phyloP scores from a whole-genome alignment of 2,113 vertebrate genomes.

The Fulmarus glacialis region DNA sequence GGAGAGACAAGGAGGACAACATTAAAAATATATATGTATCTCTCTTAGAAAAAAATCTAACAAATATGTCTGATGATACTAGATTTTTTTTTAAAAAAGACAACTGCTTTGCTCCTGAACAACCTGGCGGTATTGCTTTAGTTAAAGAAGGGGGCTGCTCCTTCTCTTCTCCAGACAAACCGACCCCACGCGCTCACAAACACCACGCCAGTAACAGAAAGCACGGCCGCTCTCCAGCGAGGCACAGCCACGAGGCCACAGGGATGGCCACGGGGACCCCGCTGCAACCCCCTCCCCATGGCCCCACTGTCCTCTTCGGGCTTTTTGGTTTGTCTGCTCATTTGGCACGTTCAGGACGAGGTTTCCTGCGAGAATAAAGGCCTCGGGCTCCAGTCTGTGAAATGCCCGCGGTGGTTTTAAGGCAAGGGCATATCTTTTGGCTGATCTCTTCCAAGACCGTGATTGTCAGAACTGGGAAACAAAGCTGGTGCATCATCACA shows the following conservation, averaged over 20 bases:
- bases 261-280: neutral
- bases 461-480: slow-evolving; percentile 17
- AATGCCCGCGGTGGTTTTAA: neutral
- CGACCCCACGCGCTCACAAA: neutral
- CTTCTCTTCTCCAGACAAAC: neutral
- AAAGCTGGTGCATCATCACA: neutral
- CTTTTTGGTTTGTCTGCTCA: slow-evolving; percentile 38
- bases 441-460: neutral
- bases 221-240: rapidly evolving
- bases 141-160: neutral
- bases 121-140: slow-evolving; percentile 6
- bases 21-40: neutral
- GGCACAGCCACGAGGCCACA: neutral
- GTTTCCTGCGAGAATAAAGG: neutral
- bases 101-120: neutral
- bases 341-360: neutral
- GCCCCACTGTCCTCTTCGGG: neutral
- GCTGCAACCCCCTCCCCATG: neutral
- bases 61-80: neutral
- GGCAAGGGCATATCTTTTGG: neutral
- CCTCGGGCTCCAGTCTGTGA: neutral
- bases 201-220: rapidly evolving
- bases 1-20: neutral
- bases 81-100: neutral
- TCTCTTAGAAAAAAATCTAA: neutral